Evolutionary conservation across 2,797 vertebrate genomes (phyloP), one percentile per base, ranked within the genome.

Genomic region (Coendou prehensilis): DNA sequence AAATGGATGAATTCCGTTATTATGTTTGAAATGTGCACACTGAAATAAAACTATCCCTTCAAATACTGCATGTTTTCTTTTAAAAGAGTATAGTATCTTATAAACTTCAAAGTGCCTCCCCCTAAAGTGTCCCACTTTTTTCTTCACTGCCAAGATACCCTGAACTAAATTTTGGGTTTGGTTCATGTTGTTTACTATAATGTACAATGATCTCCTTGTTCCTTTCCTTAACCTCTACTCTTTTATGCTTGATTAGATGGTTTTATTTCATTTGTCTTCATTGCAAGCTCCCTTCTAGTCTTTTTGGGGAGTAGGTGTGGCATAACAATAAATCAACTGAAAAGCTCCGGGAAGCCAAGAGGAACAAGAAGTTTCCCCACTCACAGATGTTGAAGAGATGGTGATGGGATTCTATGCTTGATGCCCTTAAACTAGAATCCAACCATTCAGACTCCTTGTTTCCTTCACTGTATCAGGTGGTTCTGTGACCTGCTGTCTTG

Each of bases 21-120:
- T 87, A 45, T 73, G n/a, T 45, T 8, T 93, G 56, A 61, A 80
- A 91, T 23, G 11, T 76, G 5, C 30, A 67, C 26, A 50, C 0
- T 67, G 54, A 87, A 69, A 80, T 47, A 69, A 93, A 89, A 81
- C 8, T 9, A 59, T 59, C 79, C 79, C 86, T 87, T 94, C 33
- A 84, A 93, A 76, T 71, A 52, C 17, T 26, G 2, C 47, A 59
- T 59, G 47, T 63, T 82, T 26, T 18, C 59, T 50, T 96, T 92
- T 85, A 85, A 75, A 88, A 93, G 2, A 89, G 41, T 79, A 37
- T 9, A 41, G 23, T 41, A 17, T 67, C 45, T 75, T 50, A 47
- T 37, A 75, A 52, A 50, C 30, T 10, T 54, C n/a, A 50, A 30
- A 80, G 11, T 23, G n/a, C 23, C 9, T 11, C 81, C 30, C 18